Evolutionary conservation across 1,140 invertebrate species (phyloP).

Genomic region (Formica exsecta): DNA sequence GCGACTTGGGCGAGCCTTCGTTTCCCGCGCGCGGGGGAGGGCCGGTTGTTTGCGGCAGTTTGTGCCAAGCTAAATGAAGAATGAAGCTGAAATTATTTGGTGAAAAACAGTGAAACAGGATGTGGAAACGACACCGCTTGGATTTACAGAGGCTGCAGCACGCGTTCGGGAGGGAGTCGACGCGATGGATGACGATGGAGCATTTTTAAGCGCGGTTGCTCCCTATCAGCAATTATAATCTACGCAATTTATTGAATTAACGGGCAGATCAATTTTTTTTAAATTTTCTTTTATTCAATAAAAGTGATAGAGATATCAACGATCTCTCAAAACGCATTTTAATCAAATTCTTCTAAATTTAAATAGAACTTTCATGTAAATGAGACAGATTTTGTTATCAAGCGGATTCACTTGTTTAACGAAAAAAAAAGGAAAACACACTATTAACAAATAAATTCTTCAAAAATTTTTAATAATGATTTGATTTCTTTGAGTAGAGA

Average conservation of each 20-base stretch:
- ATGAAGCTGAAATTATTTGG: conserved; percentile 87
- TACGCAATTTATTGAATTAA: neutral
- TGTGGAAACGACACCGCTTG: conserved; percentile 86
- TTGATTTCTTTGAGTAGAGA: neutral
- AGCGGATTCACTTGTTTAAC: neutral
- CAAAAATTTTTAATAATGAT: conserved; percentile 7
- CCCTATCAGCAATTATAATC: conserved; percentile 69
- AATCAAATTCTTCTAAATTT: neutral
- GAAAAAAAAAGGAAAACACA: neutral
- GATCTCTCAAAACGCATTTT: neutral
- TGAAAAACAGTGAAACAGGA: conserved; percentile 87
- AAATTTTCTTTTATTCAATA: neutral
- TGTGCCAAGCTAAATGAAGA: conserved; percentile 87
- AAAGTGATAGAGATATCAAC: neutral
- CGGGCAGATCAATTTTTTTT: neutral
- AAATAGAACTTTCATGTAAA: conserved; percentile 3
- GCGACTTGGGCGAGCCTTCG: conserved; percentile 73
- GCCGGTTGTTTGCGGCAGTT: conserved; percentile 86
- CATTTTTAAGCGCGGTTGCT: conserved; percentile 75
- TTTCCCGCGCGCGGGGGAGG: conserved; percentile 68
- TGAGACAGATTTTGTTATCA: neutral
- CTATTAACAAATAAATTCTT: neutral
- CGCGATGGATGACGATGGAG: conserved; percentile 60
- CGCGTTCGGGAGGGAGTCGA: conserved; percentile 61
- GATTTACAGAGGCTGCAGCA: conserved; percentile 83